Percentiles rank a stretch among this genome's conserved stretches.
Conservation (phyloP, 2,797 vertebrate species). For the Novumbra hubbsi region DNA sequence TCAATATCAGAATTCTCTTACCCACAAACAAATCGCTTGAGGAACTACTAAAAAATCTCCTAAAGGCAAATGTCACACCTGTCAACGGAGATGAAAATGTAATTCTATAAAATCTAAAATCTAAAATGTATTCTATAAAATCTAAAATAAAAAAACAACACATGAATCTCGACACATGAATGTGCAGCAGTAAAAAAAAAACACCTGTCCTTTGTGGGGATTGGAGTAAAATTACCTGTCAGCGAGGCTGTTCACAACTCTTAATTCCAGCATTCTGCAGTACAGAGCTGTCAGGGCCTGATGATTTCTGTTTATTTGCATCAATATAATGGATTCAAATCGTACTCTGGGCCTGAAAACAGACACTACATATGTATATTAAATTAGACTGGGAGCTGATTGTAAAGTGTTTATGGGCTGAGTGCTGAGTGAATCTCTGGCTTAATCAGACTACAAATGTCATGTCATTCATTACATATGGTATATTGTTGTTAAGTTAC, state of each 20-base stretch:
- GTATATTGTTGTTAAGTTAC: background rate
- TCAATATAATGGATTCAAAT: constrained; percentile 13
- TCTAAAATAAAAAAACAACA: constrained; percentile 13
- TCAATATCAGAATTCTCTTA: constrained; percentile 19
- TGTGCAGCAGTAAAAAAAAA: constrained; percentile 44
- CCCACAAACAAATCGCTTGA: constrained; percentile 13
- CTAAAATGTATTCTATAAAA: constrained; percentile 33
- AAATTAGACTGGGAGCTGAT: background rate
- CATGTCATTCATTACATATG: background rate
- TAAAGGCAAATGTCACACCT: constrained; percentile 49
- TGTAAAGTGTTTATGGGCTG: background rate
- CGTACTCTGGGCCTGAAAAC: constrained; percentile 10
- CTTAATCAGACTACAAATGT: background rate
- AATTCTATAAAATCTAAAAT: constrained; percentile 35
- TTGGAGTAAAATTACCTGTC: constrained; percentile 35
- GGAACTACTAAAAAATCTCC: constrained; percentile 15
- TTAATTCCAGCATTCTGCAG: background rate
- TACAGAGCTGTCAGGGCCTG: constrained; percentile 7
- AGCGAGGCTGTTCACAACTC: constrained; percentile 9
- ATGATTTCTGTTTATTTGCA: constrained; percentile 11
- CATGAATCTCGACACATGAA: background rate
- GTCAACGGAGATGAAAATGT: constrained; percentile 47
- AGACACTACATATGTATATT: background rate
- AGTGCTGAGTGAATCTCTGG: background rate
- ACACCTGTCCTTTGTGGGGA: constrained; percentile 19